These are phyloP conservation scores for Vulpes vulpes DNA, from an alignment of 2,113 vertebrate genomes.

Conservation along the genomic window DNA sequence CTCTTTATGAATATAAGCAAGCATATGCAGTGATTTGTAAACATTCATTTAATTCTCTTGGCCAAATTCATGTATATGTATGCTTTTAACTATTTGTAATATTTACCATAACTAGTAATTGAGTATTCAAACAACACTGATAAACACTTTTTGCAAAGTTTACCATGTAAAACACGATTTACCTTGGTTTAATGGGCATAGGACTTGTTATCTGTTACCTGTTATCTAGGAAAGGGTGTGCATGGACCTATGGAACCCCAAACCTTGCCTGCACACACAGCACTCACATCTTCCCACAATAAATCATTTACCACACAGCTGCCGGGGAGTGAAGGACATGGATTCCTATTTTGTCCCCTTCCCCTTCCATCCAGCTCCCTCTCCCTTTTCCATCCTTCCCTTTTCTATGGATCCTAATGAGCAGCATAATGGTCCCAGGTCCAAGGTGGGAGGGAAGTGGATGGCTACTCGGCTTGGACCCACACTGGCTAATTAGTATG, in stretches of 20 bases:
- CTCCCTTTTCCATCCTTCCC: neutral
- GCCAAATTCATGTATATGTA: neutral
- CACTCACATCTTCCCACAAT: accelerated
- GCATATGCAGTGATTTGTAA: neutral
- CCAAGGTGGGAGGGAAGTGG: neutral
- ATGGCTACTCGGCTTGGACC: neutral
- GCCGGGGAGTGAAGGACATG: accelerated
- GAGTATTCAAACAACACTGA: neutral
- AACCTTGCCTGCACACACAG: neutral
- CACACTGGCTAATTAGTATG: neutral
- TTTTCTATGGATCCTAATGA: neutral
- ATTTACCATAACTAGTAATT: neutral
- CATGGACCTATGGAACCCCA: accelerated
- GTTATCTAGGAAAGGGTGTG: neutral
- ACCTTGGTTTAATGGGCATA: neutral
- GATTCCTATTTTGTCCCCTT: accelerated
- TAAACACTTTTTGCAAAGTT: neutral
- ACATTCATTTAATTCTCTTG: neutral
- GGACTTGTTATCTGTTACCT: neutral
- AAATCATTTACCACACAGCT: accelerated
- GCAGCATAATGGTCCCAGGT: neutral
- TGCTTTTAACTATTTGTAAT: neutral
- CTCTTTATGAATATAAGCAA: neutral
- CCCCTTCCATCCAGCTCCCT: neutral
- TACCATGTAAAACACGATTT: neutral